Evolutionary conservation across 2,113 vertebrate species (phyloP).

Genomic region (Turnix velox): DNA sequence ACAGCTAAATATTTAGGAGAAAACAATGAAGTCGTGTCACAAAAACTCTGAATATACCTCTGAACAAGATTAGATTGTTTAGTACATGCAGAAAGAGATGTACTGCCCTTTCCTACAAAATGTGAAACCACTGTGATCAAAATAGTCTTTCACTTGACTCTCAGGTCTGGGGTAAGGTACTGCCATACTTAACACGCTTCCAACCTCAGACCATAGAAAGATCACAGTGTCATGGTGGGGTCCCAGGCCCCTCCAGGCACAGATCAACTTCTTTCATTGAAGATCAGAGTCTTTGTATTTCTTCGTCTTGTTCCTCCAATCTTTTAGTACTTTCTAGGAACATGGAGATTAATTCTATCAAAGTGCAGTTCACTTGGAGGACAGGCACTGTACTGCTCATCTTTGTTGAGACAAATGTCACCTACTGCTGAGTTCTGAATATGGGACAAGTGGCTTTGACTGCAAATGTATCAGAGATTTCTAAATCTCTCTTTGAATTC

Average conservation of each 20-base stretch:
- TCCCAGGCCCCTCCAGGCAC: neutral
- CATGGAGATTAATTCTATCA: neutral
- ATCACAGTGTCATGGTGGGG: neutral
- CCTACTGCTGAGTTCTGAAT: neutral
- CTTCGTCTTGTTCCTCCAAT: neutral
- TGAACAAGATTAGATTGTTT: neutral
- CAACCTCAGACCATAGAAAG: neutral
- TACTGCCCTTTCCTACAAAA: neutral
- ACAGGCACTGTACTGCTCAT: neutral
- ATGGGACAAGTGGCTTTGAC: neutral
- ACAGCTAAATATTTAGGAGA: slow-evolving; percentile 34
- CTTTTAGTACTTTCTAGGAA: neutral
- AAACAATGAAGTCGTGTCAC: neutral
- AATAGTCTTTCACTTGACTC: neutral
- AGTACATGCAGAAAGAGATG: neutral
- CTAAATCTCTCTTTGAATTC: neutral
- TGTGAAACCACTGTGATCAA: neutral
- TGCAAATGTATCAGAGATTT: neutral
- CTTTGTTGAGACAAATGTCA: neutral
- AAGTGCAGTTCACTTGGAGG: fast-evolving
- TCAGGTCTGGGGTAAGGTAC: neutral
- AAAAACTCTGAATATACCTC: neutral
- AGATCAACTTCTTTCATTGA: neutral
- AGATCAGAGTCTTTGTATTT: neutral
- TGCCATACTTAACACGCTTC: neutral